Percentiles rank a stretch among this genome's conserved stretches.
Conservation (phyloP, 1,140 invertebrate genomes). For the Sipha flava region DNA sequence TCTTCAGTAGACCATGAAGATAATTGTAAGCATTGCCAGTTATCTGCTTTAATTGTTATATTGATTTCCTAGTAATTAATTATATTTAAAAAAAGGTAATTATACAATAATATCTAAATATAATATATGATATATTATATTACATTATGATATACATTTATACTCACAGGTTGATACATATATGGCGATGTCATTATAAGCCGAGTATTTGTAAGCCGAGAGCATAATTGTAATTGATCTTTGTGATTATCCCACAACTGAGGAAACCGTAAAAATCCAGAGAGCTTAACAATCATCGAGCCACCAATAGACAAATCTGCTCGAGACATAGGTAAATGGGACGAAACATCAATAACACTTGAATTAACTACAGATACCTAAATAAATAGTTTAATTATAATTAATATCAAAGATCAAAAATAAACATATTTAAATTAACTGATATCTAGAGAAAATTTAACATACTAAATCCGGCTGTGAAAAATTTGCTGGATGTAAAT, state of each 20-base stretch:
- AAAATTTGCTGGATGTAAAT: slow-evolving; percentile 73
- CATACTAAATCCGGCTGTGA: slow-evolving; percentile 66
- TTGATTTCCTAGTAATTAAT: slow-evolving; percentile 15
- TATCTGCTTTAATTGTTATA: slow-evolving; percentile 5
- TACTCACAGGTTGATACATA: slow-evolving; percentile 30
- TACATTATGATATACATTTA: neutral
- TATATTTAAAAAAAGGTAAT: neutral
- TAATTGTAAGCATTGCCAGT: slow-evolving; percentile 14
- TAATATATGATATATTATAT: too few species aligned
- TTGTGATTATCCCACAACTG: slow-evolving; percentile 56
- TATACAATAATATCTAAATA: too few species aligned
- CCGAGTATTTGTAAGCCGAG: slow-evolving; percentile 39
- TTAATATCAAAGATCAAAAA: neutral
- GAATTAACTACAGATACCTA: slow-evolving; percentile 65
- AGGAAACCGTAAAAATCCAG: slow-evolving; percentile 71
- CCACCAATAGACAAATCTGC: slow-evolving; percentile 57
- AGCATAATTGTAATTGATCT: slow-evolving; percentile 63
- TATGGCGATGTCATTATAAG: slow-evolving; percentile 31
- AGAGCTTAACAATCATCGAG: slow-evolving; percentile 63
- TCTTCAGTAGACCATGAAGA: slow-evolving; percentile 26
- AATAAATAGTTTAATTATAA: slow-evolving; percentile 38
- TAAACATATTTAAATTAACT: neutral
- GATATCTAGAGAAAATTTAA: slow-evolving; percentile 30
- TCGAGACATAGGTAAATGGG: slow-evolving; percentile 46
- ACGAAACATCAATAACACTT: slow-evolving; percentile 64